Evolutionary conservation across 2,888 invertebrate genomes (phyloP).

Genomic region (Diarsia mendica): DNA sequence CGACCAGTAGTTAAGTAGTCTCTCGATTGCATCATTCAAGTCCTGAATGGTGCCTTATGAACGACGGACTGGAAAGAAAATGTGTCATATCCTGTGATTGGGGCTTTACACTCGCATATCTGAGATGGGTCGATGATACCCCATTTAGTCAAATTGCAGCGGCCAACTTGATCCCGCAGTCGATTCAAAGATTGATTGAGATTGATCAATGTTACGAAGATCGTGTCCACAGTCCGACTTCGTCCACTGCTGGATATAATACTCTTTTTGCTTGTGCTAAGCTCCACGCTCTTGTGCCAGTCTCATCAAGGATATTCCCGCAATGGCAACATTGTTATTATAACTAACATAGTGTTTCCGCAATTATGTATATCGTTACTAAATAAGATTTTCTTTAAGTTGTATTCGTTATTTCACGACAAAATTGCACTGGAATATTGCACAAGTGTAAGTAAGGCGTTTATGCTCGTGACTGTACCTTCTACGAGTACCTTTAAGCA

Average conservation of each 20-base stretch:
- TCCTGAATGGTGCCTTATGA: neutral
- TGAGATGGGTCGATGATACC: neutral
- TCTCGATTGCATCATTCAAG: neutral
- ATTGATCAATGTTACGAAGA: neutral
- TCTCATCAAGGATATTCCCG: no score
- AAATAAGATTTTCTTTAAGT: neutral
- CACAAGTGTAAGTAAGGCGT: neutral
- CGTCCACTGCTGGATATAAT: no score
- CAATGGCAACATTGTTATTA: no score
- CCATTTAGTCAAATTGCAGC: neutral
- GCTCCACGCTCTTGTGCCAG: no score
- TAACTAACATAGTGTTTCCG: neutral
- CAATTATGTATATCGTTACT: neutral
- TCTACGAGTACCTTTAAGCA: constrained; percentile 70
- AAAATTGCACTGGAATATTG: no score
- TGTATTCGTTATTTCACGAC: neutral
- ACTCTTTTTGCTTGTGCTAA: no score
- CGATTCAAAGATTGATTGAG: neutral
- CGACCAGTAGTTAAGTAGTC: no score
- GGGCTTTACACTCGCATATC: no score
- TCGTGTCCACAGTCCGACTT: no score
- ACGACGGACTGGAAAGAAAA: neutral
- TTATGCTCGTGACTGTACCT: neutral
- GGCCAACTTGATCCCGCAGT: neutral
- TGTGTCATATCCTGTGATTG: neutral